A percentile compares a stretch with the other conserved stretches of the same genome.
phyloP scores from a whole-genome alignment of 2,888 invertebrate species.

The Athalia cordata region DNA sequence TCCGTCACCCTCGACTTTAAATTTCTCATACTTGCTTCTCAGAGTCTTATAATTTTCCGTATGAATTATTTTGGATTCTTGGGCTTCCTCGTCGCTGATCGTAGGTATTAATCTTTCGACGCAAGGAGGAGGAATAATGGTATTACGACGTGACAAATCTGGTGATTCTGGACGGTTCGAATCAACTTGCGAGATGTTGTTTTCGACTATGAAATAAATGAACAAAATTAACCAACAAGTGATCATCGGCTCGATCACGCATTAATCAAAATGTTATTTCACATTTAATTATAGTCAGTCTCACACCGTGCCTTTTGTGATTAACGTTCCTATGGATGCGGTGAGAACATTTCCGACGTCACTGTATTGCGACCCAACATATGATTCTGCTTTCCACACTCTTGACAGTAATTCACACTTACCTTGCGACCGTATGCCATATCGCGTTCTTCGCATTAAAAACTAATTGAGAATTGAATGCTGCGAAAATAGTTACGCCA shows the following conservation, averaged over 20 bases:
- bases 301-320: not conserved
- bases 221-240: not conserved
- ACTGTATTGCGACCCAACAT: not conserved
- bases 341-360: no score
- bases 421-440: not conserved
- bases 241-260: no score
- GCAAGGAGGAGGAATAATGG: constrained; percentile 72
- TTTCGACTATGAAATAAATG: constrained; percentile 56
- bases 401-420: not conserved
- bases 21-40: constrained; percentile 57
- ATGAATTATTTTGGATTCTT: constrained; percentile 46
- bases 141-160: constrained; percentile 73
- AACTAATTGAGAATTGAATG: not conserved
- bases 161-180: constrained; percentile 59
- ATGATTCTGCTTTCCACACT: not conserved
- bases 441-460: not conserved
- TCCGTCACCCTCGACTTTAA: constrained; percentile 48
- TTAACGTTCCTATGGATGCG: not conserved
- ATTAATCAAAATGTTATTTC: not conserved
- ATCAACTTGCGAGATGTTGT: constrained; percentile 49
- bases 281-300: not conserved
- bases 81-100: constrained; percentile 31
- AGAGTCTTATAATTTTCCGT: constrained; percentile 58
- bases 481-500: not conserved
- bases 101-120: constrained; percentile 48